Conservation (phyloP, 2,113 vertebrate species). For the Oryzias celebensis region DNA sequence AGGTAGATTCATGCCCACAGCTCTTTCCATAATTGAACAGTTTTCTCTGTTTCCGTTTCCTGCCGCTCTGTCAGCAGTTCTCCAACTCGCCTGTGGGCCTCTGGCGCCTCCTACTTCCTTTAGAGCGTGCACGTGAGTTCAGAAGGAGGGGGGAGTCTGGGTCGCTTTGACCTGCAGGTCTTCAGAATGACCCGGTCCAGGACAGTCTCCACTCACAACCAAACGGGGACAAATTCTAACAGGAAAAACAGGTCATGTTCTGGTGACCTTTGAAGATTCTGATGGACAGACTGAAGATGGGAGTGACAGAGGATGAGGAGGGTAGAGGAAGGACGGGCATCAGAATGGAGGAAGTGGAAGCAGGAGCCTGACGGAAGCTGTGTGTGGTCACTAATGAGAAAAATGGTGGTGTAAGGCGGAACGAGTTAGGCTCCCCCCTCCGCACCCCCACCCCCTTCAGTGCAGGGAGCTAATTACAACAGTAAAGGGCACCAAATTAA, state of each 20-base stretch:
- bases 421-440: conserved; percentile 36
- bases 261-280: conserved; percentile 31
- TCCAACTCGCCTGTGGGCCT: conserved; percentile 36
- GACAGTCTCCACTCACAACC: not conserved
- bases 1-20: conserved; percentile 71
- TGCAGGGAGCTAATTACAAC: conserved; percentile 73
- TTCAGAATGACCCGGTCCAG: not conserved
- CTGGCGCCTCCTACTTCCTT: conserved; percentile 34
- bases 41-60: conserved; percentile 64
- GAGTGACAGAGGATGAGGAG: conserved; percentile 6
- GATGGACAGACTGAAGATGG: conserved; percentile 8
- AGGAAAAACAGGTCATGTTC: conserved; percentile 12
- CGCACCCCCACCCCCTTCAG: conserved; percentile 24
- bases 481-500: conserved; percentile 82
- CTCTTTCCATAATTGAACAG: conserved; percentile 77
- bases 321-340: not conserved
- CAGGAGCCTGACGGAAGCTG: conserved; percentile 37
- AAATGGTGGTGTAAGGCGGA: conserved; percentile 41
- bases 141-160: too few species aligned
- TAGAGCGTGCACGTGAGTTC: not conserved
- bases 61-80: conserved; percentile 68
- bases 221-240: not conserved
- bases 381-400: conserved; percentile 68
- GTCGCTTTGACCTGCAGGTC: too few species aligned
- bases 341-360: conserved; percentile 25